These are phyloP conservation scores for Pseudopodoces humilis DNA, from an alignment of 2,113 vertebrate genomes.

Conservation along the genomic window DNA sequence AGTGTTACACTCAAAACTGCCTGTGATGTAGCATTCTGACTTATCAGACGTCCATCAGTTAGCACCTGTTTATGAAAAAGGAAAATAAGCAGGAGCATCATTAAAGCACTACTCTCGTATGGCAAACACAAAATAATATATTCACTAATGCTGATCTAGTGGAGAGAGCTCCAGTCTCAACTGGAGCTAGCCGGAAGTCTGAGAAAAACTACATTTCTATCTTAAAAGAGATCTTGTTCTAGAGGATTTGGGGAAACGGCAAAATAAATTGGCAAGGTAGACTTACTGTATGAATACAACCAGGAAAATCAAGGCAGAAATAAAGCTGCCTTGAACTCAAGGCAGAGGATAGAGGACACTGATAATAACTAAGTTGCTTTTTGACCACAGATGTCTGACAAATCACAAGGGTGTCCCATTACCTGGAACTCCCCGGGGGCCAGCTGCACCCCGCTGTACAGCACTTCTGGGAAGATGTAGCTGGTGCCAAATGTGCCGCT, in stretches of 20 bases:
- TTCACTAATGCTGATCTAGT: not conserved
- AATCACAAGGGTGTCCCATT: not conserved
- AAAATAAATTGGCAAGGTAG: not conserved
- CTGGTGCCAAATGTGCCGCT: constrained; percentile 71
- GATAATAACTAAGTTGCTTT: not conserved
- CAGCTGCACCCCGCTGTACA: constrained; percentile 69
- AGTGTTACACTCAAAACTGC: constrained; percentile 70
- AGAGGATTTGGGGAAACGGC: not conserved
- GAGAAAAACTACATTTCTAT: not conserved
- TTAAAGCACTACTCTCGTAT: not conserved
- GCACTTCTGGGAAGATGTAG: constrained; percentile 75
- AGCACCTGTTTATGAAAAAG: constrained; percentile 50
- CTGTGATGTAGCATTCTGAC: not conserved
- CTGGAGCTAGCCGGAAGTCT: not conserved
- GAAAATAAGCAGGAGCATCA: not conserved
- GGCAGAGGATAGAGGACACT: not conserved
- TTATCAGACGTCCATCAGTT: constrained; percentile 57
- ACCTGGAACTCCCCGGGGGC: constrained; percentile 73
- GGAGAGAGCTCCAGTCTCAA: not conserved
- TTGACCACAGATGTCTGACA: not conserved
- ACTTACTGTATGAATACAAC: not conserved
- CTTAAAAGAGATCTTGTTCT: not conserved
- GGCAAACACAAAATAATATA: not conserved
- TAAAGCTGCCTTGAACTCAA: not conserved
- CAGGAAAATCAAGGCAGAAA: not conserved